Base-by-base conservation (phyloP, 2,888 invertebrate species). In the Cosmopolites sordidus region DNA sequence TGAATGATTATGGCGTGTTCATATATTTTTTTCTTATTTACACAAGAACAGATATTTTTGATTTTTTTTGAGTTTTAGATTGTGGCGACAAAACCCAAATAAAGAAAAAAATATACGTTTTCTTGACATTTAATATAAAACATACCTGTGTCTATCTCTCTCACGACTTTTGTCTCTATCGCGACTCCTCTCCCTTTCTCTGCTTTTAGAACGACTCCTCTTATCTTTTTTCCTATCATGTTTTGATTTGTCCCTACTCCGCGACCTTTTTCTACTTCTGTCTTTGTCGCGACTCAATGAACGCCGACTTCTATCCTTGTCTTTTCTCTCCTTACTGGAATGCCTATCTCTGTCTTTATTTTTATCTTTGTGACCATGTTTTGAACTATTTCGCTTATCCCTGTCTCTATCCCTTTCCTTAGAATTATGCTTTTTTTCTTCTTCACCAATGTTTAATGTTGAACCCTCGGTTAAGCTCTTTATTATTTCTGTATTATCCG, bases 401-500 rank as follows among this genome's bases (percentile, higher is more conserved):
- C 56, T 58, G 43, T 67, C 64, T 42, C 60, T 63, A 22, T 65
- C 65, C 12, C 60, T 55, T n/a, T 68, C 67, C 44, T 63, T 64
- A 0, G 53, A 56, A 14, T 15, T 51, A 11, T 59, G 60, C 12
- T 49, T 41, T 52, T 61, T 64, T 12, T 48, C 43, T 2, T 58
- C 61, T 52, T 66, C 67, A 14, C 58, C 60, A 9, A 61, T 54
- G n/a, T 68, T 66, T 15, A 67, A 56, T 8, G 67, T 63, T 1
- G 67, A 65, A 45, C 67, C 67, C 52, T 72, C 73, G 1, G 71
- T 70, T 42, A 74, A 58, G 42, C 69, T 71, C 38, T 73, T 70
- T 27, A 74, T 71, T 2, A 74, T 73, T 56, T 74, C 75, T 1
- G 69, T 68, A 43, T 69, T 72, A 39, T 83, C 84, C 4, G 81